Evolutionary conservation across 1,140 invertebrate species (phyloP).

Genomic region (Mamestra configurata): DNA sequence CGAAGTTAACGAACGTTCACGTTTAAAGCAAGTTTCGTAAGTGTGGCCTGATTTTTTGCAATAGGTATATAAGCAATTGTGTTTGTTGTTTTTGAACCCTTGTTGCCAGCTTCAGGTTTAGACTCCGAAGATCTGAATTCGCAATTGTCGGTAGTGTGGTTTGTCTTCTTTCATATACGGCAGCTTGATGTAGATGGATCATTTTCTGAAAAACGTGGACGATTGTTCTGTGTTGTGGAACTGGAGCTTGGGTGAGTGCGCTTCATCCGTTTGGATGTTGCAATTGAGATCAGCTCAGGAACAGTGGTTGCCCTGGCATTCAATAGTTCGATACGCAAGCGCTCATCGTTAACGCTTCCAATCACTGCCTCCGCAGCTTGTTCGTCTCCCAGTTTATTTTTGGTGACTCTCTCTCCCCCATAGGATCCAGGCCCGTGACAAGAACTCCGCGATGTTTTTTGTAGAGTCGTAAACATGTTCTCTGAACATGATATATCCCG

Average conservation of each 20-base stretch:
- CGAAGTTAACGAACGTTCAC: conserved; percentile 44
- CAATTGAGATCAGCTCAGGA: conserved; percentile 61
- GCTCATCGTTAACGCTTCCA: conserved; percentile 53
- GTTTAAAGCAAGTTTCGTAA: conserved; percentile 59
- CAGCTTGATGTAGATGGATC: neutral
- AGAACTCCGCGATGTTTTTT: conserved; percentile 52
- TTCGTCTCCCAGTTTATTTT: conserved; percentile 53
- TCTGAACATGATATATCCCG: conserved; percentile 59
- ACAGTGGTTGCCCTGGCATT: conserved; percentile 58
- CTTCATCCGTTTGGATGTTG: conserved; percentile 57
- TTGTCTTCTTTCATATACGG: conserved; percentile 1
- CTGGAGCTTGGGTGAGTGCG: conserved; percentile 7
- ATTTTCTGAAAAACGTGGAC: neutral
- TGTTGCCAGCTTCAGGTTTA: conserved; percentile 12
- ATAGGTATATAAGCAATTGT: neutral
- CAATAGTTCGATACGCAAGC: conserved; percentile 59
- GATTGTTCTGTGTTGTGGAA: conserved; percentile 1
- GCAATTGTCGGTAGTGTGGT: neutral
- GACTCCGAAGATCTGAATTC: neutral
- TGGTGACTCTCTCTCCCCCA: conserved; percentile 57
- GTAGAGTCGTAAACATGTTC: conserved; percentile 60
- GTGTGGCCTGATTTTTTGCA: conserved; percentile 46
- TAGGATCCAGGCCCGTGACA: conserved; percentile 56
- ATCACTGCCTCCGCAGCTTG: conserved; percentile 60
- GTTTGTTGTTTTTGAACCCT: neutral